These are phyloP conservation scores for Pelosia muscerda DNA, from an alignment of 2,888 invertebrate species.

Conservation along the genomic window DNA sequence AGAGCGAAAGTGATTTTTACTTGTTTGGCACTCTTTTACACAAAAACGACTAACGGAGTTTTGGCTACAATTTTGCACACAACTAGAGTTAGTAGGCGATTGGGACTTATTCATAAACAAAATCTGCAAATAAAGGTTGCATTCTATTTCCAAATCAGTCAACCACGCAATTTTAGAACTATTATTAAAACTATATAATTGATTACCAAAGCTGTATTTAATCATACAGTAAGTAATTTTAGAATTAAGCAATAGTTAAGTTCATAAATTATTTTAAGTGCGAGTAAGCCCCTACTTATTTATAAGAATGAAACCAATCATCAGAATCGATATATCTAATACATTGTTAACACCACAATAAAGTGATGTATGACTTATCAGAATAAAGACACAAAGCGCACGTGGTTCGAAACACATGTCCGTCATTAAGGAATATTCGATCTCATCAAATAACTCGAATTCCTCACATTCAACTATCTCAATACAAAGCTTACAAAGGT, in stretches of 20 bases:
- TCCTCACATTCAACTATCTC: constrained; percentile 69
- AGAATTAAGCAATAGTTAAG: not conserved
- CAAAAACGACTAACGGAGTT: not conserved
- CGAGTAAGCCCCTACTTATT: not conserved
- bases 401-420: constrained; percentile 75
- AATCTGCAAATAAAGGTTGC: not conserved
- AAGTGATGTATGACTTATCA: constrained; percentile 53
- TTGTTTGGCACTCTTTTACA: not conserved
- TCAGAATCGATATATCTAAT: constrained; percentile 44
- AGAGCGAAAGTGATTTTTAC: not conserved
- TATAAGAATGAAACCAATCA: constrained; percentile 35
- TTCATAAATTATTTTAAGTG: not conserved
- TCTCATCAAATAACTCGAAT: constrained; percentile 71
- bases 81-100: not conserved
- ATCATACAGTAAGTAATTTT: not conserved
- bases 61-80: not conserved
- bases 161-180: too few relatives aligned
- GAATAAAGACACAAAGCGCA: constrained; percentile 63
- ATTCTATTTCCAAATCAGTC: too few relatives aligned
- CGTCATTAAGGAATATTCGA: constrained; percentile 75
- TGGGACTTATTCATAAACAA: too few relatives aligned
- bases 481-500: constrained; percentile 72
- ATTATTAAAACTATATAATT: not conserved
- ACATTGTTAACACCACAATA: constrained; percentile 51
- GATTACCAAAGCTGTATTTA: not conserved